These are phyloP conservation scores for Acanthurus tractus DNA, from an alignment of 2,797 vertebrate genomes.

Conservation along the genomic window DNA sequence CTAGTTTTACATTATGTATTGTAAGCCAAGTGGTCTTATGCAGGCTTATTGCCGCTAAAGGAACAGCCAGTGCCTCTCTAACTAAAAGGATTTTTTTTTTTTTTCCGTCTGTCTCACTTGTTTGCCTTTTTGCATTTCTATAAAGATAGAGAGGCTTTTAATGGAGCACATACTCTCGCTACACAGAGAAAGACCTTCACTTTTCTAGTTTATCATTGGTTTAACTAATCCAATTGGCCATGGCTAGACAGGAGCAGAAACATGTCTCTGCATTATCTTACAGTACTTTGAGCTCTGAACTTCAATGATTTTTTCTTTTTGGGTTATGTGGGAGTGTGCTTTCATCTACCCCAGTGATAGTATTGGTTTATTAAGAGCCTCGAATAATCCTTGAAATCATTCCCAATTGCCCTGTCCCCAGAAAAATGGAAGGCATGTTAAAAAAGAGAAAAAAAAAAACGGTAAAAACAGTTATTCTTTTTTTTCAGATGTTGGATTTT, in stretches of 20 bases:
- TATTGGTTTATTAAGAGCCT: slow-evolving; percentile 68
- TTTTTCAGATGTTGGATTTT: slow-evolving; percentile 54
- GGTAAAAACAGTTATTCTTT: slow-evolving; percentile 33
- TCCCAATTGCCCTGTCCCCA: slow-evolving; percentile 51
- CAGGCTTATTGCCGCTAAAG: slow-evolving; percentile 61
- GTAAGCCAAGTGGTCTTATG: slow-evolving; percentile 59
- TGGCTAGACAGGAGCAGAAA: slow-evolving; percentile 68
- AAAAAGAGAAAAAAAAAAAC: slow-evolving; percentile 1
- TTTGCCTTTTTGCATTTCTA: slow-evolving; percentile 63
- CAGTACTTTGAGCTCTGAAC: slow-evolving; percentile 65
- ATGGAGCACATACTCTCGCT: slow-evolving; percentile 64
- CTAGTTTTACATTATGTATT: slow-evolving; percentile 71
- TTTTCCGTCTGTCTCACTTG: slow-evolving; percentile 34
- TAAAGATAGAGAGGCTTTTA: slow-evolving; percentile 66
- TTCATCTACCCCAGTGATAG: slow-evolving; percentile 70
- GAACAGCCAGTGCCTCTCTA: slow-evolving; percentile 51
- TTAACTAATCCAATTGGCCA: slow-evolving; percentile 81
- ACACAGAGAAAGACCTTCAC: slow-evolving; percentile 66
- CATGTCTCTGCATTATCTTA: slow-evolving; percentile 68
- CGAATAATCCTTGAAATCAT: slow-evolving; percentile 71
- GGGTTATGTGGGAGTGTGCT: slow-evolving; percentile 47
- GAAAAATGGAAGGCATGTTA: slow-evolving; percentile 49
- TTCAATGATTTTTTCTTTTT: slow-evolving; percentile 67
- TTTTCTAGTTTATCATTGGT: slow-evolving; percentile 71
- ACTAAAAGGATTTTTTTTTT: slow-evolving; percentile 60